Conservation (phyloP, 2,113 vertebrate genomes). For the Spheniscus mendiculus region DNA sequence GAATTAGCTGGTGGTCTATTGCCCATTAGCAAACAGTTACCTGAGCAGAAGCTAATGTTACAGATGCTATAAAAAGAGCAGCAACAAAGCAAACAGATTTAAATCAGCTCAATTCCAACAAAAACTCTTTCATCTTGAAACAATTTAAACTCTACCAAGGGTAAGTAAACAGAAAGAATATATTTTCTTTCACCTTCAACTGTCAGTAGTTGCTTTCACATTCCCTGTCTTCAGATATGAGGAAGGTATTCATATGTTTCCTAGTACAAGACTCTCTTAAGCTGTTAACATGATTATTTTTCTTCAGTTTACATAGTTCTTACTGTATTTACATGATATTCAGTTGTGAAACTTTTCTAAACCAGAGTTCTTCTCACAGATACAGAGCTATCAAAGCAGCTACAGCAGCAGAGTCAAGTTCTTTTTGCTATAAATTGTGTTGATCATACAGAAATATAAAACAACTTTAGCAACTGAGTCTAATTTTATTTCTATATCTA, state of each 20-base stretch:
- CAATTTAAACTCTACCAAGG: conserved; percentile 36
- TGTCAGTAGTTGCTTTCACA: neutral
- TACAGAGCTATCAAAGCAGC: neutral
- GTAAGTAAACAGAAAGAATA: conserved; percentile 35
- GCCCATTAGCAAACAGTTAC: conserved; percentile 26
- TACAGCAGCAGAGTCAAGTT: neutral
- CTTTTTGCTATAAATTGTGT: neutral
- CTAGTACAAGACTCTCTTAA: neutral
- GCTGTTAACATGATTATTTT: neutral
- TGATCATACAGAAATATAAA: neutral
- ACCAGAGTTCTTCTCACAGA: neutral
- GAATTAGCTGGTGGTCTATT: conserved; percentile 21
- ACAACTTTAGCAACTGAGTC: neutral
- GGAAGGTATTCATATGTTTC: neutral
- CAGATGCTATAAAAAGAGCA: conserved; percentile 17
- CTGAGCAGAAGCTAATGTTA: conserved; percentile 22
- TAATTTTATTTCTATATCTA: neutral
- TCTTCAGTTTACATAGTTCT: neutral
- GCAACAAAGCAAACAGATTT: conserved; percentile 16
- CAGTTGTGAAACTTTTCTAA: neutral
- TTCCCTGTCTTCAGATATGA: neutral
- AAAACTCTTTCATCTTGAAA: conserved; percentile 29
- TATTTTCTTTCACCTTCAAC: conserved; percentile 18
- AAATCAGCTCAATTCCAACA: conserved; percentile 24
- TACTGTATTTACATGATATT: neutral